Evolutionary conservation across 2,888 invertebrate genomes (phyloP), one percentile per base, ranked within the genome.

Genomic region (Meiosimyza platycephala): DNA sequence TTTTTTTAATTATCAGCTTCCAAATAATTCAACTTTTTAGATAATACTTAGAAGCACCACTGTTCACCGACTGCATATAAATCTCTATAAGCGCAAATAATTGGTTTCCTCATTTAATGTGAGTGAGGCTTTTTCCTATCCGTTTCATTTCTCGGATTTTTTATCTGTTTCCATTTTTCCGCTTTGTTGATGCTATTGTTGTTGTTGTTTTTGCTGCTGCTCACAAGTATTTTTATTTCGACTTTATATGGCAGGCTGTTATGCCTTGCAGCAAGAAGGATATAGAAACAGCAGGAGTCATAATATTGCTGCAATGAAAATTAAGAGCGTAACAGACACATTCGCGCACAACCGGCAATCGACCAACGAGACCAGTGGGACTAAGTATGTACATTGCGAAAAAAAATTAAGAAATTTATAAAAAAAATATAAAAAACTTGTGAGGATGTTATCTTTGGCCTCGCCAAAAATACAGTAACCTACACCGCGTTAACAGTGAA

Each of bases 61-160:
- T 59, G 68, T 68, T 28, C 12, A 28, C 6, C 15, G 12, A 18
- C 60, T 28, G 33, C 65, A 71, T 72, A 54, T 60, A 80, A 80
- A 83, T 81, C 81, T 81, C 79, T 82, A 80, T 83, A 83, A 84
- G 82, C 80, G 81, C 85, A 82, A 84, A 84, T 84, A 84, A 85
- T 84, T 84, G 85, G 85, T 85, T 85, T 84, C 83, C 84, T 85
- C 83, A 82, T 83, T 84, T 84, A 82, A 83, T 84, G 80, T 80
- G 81, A 84, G 82, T 81, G 81, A 80, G 54, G 67, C 71, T 70
- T 72, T 71, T 75, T 76, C 73, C 75, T 74, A 71, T 77, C 74
- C 76, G 76, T 75, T 77, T 73, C 76, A 76, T 76, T 75, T 75
- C 72, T 74, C 74, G 64, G 74, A 74, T 72, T 72, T 75, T 74